phyloP scores from a whole-genome alignment of 2,888 invertebrate genomes.

The Diarsia brunnea region DNA sequence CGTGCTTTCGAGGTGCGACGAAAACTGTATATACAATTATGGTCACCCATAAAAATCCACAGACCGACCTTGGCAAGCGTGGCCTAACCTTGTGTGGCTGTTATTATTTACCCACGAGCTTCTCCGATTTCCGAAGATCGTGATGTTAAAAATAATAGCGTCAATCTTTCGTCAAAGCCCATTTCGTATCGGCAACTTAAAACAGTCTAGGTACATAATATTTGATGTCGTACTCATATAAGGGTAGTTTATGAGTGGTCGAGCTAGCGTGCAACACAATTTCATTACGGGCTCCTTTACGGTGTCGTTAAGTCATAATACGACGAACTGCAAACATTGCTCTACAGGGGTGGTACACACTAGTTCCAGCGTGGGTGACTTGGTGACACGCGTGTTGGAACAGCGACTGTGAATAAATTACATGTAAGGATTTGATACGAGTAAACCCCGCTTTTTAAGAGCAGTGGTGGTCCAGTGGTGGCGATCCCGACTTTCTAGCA shows the following conservation, averaged over 20 bases:
- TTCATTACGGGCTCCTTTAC: slow-evolving; percentile 54
- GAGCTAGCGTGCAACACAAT: slow-evolving; percentile 56
- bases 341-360: slow-evolving; percentile 5
- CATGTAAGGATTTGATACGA: not conserved
- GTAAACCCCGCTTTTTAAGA: not conserved
- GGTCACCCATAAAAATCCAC: too few species aligned
- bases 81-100: too few species aligned
- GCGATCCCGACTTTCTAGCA: too few species aligned
- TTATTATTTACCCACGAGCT: too few species aligned
- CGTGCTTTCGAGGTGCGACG: too few species aligned
- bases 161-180: not conserved
- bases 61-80: too few species aligned
- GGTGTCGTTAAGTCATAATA: slow-evolving; percentile 55
- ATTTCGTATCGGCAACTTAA: slow-evolving; percentile 8
- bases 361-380: not conserved
- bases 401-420: not conserved
- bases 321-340: slow-evolving; percentile 44
- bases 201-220: slow-evolving; percentile 9
- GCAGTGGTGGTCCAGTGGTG: too few species aligned
- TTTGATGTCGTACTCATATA: slow-evolving; percentile 24
- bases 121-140: not conserved
- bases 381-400: not conserved
- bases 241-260: slow-evolving; percentile 36
- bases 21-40: too few species aligned
- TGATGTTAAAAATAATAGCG: not conserved